Evolutionary conservation across 1,140 invertebrate species (phyloP), one percentile per base, ranked within the genome.

Genomic region (Mylabris phalerata): DNA sequence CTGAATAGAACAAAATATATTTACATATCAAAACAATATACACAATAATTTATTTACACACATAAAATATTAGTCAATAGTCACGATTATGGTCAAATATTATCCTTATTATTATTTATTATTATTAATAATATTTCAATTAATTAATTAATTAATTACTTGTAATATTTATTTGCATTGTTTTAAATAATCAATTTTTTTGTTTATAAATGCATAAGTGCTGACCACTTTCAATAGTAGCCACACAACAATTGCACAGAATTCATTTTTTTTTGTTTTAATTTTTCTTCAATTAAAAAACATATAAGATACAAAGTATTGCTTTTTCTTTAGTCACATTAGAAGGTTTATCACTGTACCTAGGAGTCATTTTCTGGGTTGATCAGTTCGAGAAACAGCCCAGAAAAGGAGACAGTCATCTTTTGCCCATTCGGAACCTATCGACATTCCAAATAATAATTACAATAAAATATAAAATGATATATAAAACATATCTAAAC

Each of bases 271-370:
- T 32, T 64, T 63, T 67, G 63, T 62, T 66, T 63, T 69, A 69
- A 70, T 68, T 78, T 19, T 1, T 19, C 19, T 19, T 19, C 19
- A 19, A 19, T 19, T 19, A 19, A 19, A 79, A 80, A 77, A 80
- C 75, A 74, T 80, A 79, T 76, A 78, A 80, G 78, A 79, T 82
- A 80, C 77, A 80, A 79, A 77, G 80, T 83, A 82, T 82, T 83
- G 80, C 80, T 83, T 81, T 76, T 73, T 78, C 79, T 81, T 71
- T 74, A 80, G 78, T 81, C 80, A 81, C 79, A 81, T 80, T 82
- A 80, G 75, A 77, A 80, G 82, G 81, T 80, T 81, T 82, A 83
- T 82, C 79, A 82, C 79, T 78, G 73, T 76, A 73, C 69, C 70
- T 19, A 19, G 19, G 63, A 59, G 32, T 32, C 4, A 32, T 67